These are phyloP conservation scores for Aratinga solstitialis DNA, from an alignment of 2,797 vertebrate genomes.

Conservation along the genomic window DNA sequence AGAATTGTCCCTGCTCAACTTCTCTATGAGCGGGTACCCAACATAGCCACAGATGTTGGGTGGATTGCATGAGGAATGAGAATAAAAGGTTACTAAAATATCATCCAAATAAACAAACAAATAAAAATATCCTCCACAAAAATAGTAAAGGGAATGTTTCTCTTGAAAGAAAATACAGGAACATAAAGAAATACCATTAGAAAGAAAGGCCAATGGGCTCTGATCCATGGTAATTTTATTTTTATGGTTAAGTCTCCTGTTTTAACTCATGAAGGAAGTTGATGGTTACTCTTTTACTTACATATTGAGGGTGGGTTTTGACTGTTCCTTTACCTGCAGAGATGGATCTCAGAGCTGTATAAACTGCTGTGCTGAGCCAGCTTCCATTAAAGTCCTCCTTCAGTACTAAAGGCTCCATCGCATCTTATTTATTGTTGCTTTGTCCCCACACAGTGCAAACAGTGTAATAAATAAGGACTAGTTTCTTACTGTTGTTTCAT, in stretches of 20 bases:
- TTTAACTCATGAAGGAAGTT: neutral
- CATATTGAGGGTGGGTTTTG: neutral
- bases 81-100: neutral
- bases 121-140: neutral
- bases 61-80: neutral
- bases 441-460: neutral
- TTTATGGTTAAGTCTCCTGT: neutral
- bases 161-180: neutral
- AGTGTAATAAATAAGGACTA: neutral
- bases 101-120: neutral
- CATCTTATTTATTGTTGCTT: neutral
- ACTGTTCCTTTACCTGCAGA: neutral
- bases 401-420: neutral
- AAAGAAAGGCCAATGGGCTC: neutral
- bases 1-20: neutral
- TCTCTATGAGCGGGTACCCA: neutral
- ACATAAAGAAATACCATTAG: neutral
- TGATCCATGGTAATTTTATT: neutral
- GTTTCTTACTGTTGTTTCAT: neutral
- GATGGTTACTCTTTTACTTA: neutral
- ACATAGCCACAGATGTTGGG: rapidly evolving
- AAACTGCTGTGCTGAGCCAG: neutral
- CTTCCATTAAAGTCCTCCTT: neutral
- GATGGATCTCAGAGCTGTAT: neutral
- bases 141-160: neutral